A percentile compares a stretch with the other conserved stretches of the same genome.
These are phyloP conservation scores for Drymonia ruficornis DNA, from an alignment of 2,888 invertebrate genomes.

Conservation along the genomic window DNA sequence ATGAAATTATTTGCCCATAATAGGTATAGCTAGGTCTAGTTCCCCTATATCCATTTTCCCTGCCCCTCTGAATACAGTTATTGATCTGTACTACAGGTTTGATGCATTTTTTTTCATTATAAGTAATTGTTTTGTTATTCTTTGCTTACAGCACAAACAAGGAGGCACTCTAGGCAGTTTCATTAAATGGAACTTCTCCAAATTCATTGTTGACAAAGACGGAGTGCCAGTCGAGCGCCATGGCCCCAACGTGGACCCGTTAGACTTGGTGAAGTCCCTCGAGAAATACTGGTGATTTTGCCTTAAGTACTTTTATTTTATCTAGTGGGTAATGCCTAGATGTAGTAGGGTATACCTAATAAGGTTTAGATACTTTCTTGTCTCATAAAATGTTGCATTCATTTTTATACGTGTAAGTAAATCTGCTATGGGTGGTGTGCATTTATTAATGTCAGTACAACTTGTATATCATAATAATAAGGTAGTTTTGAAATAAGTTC, in stretches of 20 bases:
- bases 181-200: conserved; percentile 95
- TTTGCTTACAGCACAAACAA: conserved; percentile 70
- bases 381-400: conserved; percentile 18
- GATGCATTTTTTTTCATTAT: too few species aligned
- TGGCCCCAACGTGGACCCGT: conserved; percentile 85
- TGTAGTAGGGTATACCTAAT: too few species aligned
- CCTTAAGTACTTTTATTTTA: conserved; percentile 12
- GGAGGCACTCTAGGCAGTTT: conserved; percentile 86
- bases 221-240: conserved; percentile 88
- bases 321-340: too few species aligned
- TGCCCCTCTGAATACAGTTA: too few species aligned
- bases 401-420: conserved; percentile 3
- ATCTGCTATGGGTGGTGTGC: background rate
- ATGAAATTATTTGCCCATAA: too few species aligned
- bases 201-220: conserved; percentile 90
- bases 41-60: too few species aligned
- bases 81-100: too few species aligned
- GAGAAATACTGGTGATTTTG: conserved; percentile 83
- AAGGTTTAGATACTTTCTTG: background rate
- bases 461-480: background rate
- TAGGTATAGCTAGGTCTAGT: too few species aligned
- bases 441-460: background rate
- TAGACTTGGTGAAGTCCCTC: conserved; percentile 77
- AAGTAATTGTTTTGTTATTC: background rate
- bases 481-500: too few species aligned